Conservation (phyloP, 2,113 vertebrate genomes). For the Sinosuthora webbiana region DNA sequence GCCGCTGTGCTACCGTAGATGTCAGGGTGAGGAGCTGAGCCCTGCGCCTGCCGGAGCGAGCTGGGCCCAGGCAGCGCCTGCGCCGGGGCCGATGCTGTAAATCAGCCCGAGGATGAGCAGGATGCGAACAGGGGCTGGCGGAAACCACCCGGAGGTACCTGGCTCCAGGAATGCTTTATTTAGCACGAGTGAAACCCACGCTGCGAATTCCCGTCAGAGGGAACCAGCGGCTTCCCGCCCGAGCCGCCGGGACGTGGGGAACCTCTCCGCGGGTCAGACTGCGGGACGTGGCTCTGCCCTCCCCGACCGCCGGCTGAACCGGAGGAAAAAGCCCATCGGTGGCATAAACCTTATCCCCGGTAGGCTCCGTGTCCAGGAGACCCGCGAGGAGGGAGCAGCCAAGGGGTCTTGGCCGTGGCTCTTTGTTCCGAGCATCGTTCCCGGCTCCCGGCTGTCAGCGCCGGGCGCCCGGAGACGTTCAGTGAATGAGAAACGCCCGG, state of each 20-base stretch:
- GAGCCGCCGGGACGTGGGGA: not conserved
- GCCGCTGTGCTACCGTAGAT: not conserved
- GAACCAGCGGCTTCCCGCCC: not conserved
- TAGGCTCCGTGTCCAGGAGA: not conserved
- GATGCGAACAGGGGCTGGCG: not conserved
- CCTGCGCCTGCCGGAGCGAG: not conserved
- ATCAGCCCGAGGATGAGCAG: not conserved
- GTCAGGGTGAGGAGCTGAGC: not conserved
- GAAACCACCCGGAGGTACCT: slow-evolving; percentile 12
- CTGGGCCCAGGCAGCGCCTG: not conserved
- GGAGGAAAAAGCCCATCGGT: not conserved
- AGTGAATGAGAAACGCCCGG: not conserved
- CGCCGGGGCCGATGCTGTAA: not conserved
- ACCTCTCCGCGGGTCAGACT: not conserved
- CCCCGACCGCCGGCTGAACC: rapidly evolving
- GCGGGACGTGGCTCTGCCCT: not conserved
- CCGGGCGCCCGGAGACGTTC: rapidly evolving
- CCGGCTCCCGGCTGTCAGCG: not conserved
- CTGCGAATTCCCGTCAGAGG: slow-evolving; percentile 25
- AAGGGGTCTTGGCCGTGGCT: rapidly evolving
- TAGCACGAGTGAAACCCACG: not conserved
- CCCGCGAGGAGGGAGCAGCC: not conserved
- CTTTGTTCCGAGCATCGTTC: not conserved
- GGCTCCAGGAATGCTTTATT: slow-evolving; percentile 47
- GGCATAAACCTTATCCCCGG: not conserved